Percentiles rank a stretch among this genome's conserved stretches.
These are phyloP conservation scores for Adela reaumurella DNA, from an alignment of 2,888 invertebrate species.

Conservation along the genomic window DNA sequence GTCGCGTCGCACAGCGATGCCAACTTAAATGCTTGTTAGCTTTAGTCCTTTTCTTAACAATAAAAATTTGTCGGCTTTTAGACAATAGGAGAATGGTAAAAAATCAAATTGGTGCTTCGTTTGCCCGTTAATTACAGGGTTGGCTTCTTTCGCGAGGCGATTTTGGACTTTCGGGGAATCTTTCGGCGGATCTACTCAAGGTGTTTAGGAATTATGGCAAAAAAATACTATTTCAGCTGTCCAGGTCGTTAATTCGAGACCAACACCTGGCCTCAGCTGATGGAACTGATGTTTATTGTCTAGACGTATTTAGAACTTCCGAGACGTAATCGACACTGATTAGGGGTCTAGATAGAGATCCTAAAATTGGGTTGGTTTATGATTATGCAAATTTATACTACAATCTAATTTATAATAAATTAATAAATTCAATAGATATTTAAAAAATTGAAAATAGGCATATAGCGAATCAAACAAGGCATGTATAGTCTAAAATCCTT, in stretches of 20 bases:
- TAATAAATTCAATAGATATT: no score
- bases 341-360: no score
- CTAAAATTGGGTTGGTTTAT: no score
- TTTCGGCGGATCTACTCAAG: not conserved
- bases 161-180: not conserved
- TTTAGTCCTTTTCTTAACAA: not conserved
- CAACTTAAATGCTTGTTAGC: not conserved
- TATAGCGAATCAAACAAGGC: no score
- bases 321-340: no score
- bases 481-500: no score
- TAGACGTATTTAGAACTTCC: not conserved
- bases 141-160: not conserved
- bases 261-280: not conserved
- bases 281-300: not conserved
- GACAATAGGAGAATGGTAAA: not conserved
- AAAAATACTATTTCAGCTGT: not conserved
- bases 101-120: not conserved
- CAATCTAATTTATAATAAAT: no score
- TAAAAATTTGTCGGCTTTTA: not conserved
- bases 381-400: no score
- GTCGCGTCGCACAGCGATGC: not conserved
- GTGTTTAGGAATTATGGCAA: not conserved
- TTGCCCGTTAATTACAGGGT: not conserved
- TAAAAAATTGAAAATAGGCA: no score
- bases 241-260: not conserved